Conservation (phyloP, 2,797 vertebrate species). For the Hylomyscus alleni region DNA sequence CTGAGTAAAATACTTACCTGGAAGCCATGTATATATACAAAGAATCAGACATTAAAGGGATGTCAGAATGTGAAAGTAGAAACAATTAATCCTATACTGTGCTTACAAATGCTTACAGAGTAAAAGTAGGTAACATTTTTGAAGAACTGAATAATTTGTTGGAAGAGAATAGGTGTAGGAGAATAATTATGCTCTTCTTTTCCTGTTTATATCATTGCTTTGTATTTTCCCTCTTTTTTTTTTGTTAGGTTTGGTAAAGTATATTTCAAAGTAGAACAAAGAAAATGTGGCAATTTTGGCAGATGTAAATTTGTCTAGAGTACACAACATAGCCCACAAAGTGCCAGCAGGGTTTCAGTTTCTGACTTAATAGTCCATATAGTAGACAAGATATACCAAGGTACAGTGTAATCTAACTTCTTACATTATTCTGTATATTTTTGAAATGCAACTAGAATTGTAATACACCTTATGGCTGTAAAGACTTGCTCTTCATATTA, state of each 20-base stretch:
- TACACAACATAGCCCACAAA: neutral
- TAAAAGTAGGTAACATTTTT: neutral
- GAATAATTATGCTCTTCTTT: neutral
- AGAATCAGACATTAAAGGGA: neutral
- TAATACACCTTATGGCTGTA: neutral
- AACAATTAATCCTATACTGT: neutral
- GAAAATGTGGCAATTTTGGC: neutral
- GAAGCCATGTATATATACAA: neutral
- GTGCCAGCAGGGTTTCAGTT: neutral
- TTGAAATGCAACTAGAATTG: neutral
- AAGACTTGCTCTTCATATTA: neutral
- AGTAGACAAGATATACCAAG: neutral
- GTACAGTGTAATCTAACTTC: neutral
- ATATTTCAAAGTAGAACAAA: conserved; percentile 12
- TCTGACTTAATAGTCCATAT: neutral
- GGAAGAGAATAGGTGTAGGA: neutral
- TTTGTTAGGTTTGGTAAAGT: neutral
- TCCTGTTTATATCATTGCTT: neutral
- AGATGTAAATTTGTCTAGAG: neutral
- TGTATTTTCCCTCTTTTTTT: neutral
- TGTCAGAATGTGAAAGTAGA: neutral
- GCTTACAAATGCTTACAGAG: neutral
- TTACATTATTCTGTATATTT: neutral
- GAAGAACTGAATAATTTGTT: neutral
- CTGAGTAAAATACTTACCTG: neutral